Conservation (phyloP, 1,140 invertebrate species). For the Ridgeia piscesae region DNA sequence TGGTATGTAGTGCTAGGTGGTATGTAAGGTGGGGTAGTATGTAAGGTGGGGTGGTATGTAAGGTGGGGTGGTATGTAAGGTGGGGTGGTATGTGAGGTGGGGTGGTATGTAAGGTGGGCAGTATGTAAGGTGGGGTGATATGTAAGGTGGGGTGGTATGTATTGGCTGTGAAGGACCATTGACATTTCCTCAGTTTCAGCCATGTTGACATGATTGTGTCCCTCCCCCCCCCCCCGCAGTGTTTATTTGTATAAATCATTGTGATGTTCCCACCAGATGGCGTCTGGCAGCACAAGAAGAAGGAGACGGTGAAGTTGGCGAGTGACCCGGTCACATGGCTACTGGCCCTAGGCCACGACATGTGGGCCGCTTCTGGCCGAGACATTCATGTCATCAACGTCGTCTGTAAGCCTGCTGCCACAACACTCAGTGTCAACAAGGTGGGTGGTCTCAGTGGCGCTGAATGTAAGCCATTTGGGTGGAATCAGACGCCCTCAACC, state of each 20-base stretch:
- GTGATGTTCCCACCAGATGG: conserved; percentile 56
- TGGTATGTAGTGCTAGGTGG: no score
- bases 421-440: conserved; percentile 4
- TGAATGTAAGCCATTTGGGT: background rate
- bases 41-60: no score
- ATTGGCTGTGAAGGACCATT: no score
- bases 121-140: no score
- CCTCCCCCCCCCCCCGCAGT: no score
- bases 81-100: no score
- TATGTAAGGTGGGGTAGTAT: no score
- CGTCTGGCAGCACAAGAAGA: conserved; percentile 72
- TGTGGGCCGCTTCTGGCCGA: conserved; percentile 64
- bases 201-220: no score
- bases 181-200: no score
- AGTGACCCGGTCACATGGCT: conserved; percentile 73
- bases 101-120: no score
- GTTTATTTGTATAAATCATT: background rate
- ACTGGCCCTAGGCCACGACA: conserved; percentile 76
- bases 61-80: no score
- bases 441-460: background rate
- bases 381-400: conserved; percentile 41
- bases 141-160: no score
- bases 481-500: background rate
- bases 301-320: conserved; percentile 68
- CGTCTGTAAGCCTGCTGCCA: background rate